A percentile compares a stretch with the other conserved stretches of the same genome.
Evolutionary conservation across 1,140 invertebrate species (phyloP).

Genomic region (Trichoplusia ni): DNA sequence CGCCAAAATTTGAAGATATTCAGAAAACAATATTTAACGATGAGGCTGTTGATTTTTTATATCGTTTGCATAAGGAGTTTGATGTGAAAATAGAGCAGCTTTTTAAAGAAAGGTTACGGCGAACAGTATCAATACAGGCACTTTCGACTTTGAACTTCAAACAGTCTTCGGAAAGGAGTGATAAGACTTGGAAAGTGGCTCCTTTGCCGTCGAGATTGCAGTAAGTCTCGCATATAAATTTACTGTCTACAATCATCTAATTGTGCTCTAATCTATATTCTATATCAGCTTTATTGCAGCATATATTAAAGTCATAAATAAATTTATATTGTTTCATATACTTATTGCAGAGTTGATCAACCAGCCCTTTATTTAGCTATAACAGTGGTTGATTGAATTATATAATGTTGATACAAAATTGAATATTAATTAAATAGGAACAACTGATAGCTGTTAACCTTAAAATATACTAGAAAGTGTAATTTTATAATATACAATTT

Average conservation of each 20-base stretch:
- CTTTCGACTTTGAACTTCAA: constrained; percentile 58
- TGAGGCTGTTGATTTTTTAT: constrained; percentile 73
- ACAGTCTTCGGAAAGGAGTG: constrained; percentile 56
- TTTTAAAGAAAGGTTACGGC: constrained; percentile 65
- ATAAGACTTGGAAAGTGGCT: constrained; percentile 81
- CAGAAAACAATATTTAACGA: constrained; percentile 74
- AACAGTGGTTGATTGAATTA: too few species aligned
- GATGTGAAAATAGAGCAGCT: constrained; percentile 73
- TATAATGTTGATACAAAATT: too few species aligned
- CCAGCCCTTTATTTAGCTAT: too few species aligned
- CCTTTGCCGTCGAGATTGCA: constrained; percentile 79
- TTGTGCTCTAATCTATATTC: too few species aligned
- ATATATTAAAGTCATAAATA: too few species aligned
- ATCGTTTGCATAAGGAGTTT: constrained; percentile 73
- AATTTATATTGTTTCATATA: too few species aligned
- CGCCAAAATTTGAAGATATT: constrained; percentile 77
- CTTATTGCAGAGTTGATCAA: too few species aligned
- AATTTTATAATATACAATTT: too few species aligned
- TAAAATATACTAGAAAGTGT: too few species aligned
- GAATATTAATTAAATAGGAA: too few species aligned
- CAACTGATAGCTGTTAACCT: too few species aligned
- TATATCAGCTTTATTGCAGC: too few species aligned
- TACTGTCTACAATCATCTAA: neutral
- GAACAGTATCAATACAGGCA: constrained; percentile 54
- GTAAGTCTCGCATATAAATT: constrained; percentile 57